Conservation (phyloP, 2,113 vertebrate genomes). For the Callospermophilus lateralis region DNA sequence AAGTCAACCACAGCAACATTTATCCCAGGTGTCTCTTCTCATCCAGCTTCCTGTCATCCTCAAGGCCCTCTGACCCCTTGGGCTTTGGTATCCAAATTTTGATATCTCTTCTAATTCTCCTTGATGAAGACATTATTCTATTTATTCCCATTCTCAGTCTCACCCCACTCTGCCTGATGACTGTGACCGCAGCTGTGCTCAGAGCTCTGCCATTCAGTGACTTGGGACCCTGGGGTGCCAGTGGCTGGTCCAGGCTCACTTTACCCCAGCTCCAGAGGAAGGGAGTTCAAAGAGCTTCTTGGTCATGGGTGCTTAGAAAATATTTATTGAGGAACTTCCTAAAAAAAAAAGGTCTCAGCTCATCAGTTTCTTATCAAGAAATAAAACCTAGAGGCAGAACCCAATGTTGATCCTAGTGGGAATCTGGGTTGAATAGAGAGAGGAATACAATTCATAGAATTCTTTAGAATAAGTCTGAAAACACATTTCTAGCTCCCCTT, state of each 20-base stretch:
- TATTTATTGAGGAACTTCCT: slow-evolving; percentile 11
- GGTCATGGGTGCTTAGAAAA: slow-evolving; percentile 19
- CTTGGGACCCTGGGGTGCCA: neutral
- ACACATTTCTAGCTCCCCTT: neutral
- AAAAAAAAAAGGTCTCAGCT: neutral
- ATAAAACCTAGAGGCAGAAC: slow-evolving; percentile 14
- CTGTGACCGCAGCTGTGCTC: neutral
- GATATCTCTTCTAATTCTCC: neutral
- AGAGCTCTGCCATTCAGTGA: neutral
- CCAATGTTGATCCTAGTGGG: neutral
- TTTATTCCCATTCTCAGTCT: neutral
- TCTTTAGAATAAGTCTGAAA: slow-evolving; percentile 3
- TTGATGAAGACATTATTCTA: slow-evolving; percentile 10
- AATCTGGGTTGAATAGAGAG: neutral
- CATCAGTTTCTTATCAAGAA: neutral
- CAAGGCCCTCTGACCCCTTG: neutral
- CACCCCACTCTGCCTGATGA: neutral
- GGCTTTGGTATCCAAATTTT: neutral
- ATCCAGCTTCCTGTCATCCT: neutral
- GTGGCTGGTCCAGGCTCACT: neutral
- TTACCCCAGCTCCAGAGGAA: neutral
- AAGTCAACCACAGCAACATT: neutral
- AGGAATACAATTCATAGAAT: neutral
- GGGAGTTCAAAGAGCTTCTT: neutral
- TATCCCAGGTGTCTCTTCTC: slow-evolving; percentile 4